These are phyloP conservation scores for Scolopax mira DNA, from an alignment of 2,113 vertebrate species.

Conservation along the genomic window DNA sequence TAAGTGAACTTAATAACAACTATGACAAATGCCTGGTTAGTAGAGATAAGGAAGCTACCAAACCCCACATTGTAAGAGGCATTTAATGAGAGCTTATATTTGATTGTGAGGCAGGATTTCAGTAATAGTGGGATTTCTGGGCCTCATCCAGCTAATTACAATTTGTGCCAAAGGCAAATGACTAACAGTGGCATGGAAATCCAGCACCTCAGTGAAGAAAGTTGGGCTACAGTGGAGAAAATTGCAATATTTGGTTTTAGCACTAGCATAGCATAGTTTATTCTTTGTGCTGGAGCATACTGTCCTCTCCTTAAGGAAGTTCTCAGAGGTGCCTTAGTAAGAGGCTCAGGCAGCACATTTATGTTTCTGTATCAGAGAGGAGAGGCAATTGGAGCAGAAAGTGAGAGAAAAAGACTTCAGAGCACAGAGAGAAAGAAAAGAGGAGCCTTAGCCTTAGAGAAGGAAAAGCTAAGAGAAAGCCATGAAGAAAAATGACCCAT, in stretches of 20 bases:
- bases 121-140: not conserved
- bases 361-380: not conserved
- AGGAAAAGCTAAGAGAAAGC: constrained; percentile 10
- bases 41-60: constrained; percentile 32
- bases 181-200: not conserved
- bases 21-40: not conserved
- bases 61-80: not conserved
- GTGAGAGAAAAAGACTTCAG: not conserved
- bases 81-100: constrained; percentile 10
- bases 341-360: not conserved
- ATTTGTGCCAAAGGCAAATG: not conserved
- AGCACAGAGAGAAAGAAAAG: not conserved
- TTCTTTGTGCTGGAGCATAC: not conserved
- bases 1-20: not conserved
- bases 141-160: constrained; percentile 3
- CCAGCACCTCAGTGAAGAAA: not conserved
- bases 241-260: not conserved
- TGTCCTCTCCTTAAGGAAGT: not conserved
- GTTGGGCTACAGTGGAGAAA: not conserved
- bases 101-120: not conserved
- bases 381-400: constrained; percentile 22
- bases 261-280: not conserved
- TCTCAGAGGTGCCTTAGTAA: not conserved
- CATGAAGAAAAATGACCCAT: constrained; percentile 37
- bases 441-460: not conserved